These are phyloP conservation scores for Argyrosomus regius DNA, from an alignment of 2,797 vertebrate genomes.

Conservation along the genomic window DNA sequence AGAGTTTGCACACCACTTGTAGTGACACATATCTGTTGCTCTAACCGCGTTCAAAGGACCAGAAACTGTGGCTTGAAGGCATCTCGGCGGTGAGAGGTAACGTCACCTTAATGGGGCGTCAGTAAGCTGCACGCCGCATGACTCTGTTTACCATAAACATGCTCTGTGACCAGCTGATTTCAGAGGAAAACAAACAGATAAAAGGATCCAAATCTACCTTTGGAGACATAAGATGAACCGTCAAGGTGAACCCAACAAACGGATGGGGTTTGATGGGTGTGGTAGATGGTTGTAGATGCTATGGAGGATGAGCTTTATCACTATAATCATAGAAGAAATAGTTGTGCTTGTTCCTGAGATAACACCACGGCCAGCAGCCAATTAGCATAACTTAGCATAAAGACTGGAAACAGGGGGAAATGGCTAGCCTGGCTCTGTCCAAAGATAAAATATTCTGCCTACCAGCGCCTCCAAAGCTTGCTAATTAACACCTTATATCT, in stretches of 20 bases:
- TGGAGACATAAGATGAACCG: not conserved
- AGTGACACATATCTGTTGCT: constrained; percentile 12
- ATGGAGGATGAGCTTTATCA: not conserved
- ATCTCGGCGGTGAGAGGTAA: not conserved
- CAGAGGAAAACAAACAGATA: not conserved
- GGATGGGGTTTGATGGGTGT: not conserved
- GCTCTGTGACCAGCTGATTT: not conserved
- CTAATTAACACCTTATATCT: not conserved
- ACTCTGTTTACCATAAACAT: constrained; percentile 11
- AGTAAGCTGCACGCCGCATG: not conserved
- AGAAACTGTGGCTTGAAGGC: not conserved
- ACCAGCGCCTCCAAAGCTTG: not conserved
- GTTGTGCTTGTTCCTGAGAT: not conserved
- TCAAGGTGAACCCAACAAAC: too few relatives aligned
- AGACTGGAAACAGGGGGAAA: not conserved
- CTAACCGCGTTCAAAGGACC: constrained; percentile 2
- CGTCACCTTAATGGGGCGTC: constrained; percentile 5
- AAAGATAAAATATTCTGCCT: not conserved
- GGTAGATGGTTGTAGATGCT: not conserved
- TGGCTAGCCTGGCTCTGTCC: not conserved
- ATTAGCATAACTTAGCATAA: constrained; percentile 12
- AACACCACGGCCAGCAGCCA: not conserved
- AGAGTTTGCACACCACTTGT: not conserved
- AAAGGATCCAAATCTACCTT: not conserved
- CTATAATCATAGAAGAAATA: not conserved